Evolutionary conservation across 64 coral and sea anemone species (phyloP), one percentile per base, ranked within the genome.

Genomic region (Montipora foliosa): DNA sequence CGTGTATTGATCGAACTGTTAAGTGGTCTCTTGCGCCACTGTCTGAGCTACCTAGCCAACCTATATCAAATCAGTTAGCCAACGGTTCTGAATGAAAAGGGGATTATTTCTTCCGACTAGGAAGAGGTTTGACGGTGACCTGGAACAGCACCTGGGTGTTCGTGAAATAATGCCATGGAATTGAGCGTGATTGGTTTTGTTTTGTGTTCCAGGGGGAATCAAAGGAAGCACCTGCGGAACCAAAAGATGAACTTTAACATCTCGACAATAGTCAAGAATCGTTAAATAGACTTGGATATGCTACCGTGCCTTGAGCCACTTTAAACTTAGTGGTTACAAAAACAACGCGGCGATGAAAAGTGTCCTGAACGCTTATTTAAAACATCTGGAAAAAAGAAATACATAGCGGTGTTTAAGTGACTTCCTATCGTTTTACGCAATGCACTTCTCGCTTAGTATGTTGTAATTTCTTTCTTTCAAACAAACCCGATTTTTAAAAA

Each of bases 191-290:
- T 82, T 82, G 5, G 68, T 76, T 5, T 75, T 12, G 70, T 89
- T 13, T 8, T 70, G 19, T 91, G 79, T 50, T 16, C 14, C 61
- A 97, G 95, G 95, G 75, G 70, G 95, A 97, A 75, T 95, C 94
- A 79, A 97, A 97, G n/a, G 95, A 96, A 88, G 95, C 95, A 19
- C 95, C 95, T 45, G 95, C 95, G 53, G 91, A 96, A 94, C 73
- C 92, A 48, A 96, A 94, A 79, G 95, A 94, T 5, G 95, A 96
- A 51, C 81, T 96, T 71, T 96, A 96, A 93, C 82, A 50, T 16
- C 82, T 70, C 14, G 45, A 47, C 24, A 47, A 83, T 14, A 67
- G 12, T 47, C 46, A 12, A 85, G 44, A 85, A 71, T 22, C 68
- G 17, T n/a, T 85, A 22, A 44, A 47, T 67, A 85, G 82, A 85